These are phyloP conservation scores for Erinaceus europaeus DNA, from an alignment of 2,113 vertebrate genomes.

Conservation along the genomic window DNA sequence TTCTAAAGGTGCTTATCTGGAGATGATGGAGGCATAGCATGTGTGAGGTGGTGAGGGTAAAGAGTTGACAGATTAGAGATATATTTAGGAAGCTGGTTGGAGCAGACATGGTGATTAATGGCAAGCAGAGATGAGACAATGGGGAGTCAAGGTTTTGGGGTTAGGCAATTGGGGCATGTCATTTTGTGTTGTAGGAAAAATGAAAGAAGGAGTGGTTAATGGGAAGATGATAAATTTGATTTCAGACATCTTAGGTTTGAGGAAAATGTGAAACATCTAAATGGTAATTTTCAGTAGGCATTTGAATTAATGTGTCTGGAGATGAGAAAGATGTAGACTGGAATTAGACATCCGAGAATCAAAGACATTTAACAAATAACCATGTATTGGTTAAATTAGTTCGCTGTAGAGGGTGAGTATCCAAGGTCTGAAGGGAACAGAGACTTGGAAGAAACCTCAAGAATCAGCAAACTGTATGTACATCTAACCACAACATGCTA, in stretches of 20 bases:
- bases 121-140: not conserved
- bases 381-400: not conserved
- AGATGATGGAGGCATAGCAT: not conserved
- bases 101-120: constrained; percentile 60
- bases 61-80: constrained; percentile 54
- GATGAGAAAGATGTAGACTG: not conserved
- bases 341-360: constrained; percentile 29
- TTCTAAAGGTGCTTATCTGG: not conserved
- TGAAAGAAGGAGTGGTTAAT: constrained; percentile 40
- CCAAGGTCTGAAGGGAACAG: not conserved
- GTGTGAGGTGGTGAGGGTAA: not conserved
- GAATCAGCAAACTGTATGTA: not conserved
- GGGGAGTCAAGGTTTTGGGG: constrained; percentile 20
- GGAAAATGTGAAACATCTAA: constrained; percentile 44
- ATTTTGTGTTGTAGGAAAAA: constrained; percentile 42
- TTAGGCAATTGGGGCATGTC: constrained; percentile 35
- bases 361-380: not conserved
- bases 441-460: not conserved
- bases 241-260: constrained; percentile 46
- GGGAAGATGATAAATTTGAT: constrained; percentile 61
- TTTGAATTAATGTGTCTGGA: constrained; percentile 69
- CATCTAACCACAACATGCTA: not conserved
- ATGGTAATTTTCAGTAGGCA: constrained; percentile 48
- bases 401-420: not conserved
- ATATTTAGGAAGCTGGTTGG: constrained; percentile 64